A percentile compares a stretch with the other conserved stretches of the same genome.
Conservation (phyloP, 2,888 invertebrate species). For the Drosophila suboccidentalis region DNA sequence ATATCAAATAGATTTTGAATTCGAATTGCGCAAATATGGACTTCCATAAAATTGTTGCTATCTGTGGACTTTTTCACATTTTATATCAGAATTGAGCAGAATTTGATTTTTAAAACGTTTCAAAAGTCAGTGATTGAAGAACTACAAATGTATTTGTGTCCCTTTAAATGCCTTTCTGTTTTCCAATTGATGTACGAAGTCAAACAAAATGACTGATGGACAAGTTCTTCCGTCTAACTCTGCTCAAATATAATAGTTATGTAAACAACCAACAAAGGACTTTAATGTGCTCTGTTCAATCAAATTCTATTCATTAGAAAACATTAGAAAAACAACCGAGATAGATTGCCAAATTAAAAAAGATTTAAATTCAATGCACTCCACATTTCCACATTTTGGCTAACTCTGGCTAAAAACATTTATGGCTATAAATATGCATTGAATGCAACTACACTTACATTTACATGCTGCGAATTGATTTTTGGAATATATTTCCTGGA, state of each 20-base stretch:
- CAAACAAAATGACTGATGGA: too few relatives aligned
- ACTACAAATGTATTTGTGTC: neutral
- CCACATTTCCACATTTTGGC: neutral
- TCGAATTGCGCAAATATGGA: neutral
- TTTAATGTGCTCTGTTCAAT: conserved; percentile 74
- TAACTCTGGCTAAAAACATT: conserved; percentile 67
- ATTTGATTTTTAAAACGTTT: conserved; percentile 2
- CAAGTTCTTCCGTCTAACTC: too few relatives aligned
- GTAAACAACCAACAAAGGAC: too few relatives aligned
- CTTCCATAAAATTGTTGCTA: neutral
- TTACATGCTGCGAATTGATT: neutral
- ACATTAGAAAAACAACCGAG: neutral
- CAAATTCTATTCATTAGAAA: too few relatives aligned
- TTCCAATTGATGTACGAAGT: neutral
- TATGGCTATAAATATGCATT: conserved; percentile 47
- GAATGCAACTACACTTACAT: neutral
- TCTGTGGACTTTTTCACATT: neutral
- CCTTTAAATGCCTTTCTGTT: neutral
- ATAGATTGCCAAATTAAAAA: conserved; percentile 37
- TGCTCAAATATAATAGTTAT: too few relatives aligned
- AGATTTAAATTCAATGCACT: conserved; percentile 64
- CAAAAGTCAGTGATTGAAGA: neutral
- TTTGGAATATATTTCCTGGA: neutral
- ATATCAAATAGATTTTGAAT: neutral
- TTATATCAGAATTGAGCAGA: neutral